Conservation (phyloP, 2,888 invertebrate genomes). For the Phytoseiulus persimilis region DNA sequence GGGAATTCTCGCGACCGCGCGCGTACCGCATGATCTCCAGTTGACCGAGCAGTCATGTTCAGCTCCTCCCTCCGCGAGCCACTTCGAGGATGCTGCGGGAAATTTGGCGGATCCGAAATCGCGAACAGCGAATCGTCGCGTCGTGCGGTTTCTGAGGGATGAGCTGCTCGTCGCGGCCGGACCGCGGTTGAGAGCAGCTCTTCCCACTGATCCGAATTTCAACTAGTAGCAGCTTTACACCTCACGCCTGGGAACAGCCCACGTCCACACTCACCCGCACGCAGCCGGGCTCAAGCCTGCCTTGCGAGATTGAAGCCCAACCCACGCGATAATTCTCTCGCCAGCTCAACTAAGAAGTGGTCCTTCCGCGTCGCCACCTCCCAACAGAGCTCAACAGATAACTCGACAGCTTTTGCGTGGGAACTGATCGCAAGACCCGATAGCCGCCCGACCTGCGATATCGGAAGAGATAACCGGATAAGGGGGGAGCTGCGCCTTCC, state of each 20-base stretch:
- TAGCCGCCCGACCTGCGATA: neutral
- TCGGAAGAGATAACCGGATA: neutral
- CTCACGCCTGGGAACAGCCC: neutral
- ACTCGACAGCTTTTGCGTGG: neutral
- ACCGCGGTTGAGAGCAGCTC: neutral
- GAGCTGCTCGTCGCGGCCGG: neutral
- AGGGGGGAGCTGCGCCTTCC: neutral
- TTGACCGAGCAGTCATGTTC: too few relatives aligned
- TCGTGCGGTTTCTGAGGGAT: neutral
- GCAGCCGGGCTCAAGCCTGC: neutral
- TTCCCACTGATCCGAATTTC: neutral
- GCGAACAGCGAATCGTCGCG: too few relatives aligned
- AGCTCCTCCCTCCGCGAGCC: too few relatives aligned
- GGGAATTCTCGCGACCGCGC: too few relatives aligned
- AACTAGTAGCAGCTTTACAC: neutral
- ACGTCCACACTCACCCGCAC: neutral
- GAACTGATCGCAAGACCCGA: neutral
- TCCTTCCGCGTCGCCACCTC: neutral
- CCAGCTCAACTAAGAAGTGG: neutral
- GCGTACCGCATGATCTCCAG: too few relatives aligned
- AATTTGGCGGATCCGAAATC: too few relatives aligned
- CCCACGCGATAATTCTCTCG: slow-evolving; percentile 5
- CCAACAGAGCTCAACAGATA: neutral
- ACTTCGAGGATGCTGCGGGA: too few relatives aligned
- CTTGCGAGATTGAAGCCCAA: neutral